Percentiles rank a stretch among this genome's conserved stretches.
Conservation (phyloP, 2,888 invertebrate species). For the Drosophila stalkeri region DNA sequence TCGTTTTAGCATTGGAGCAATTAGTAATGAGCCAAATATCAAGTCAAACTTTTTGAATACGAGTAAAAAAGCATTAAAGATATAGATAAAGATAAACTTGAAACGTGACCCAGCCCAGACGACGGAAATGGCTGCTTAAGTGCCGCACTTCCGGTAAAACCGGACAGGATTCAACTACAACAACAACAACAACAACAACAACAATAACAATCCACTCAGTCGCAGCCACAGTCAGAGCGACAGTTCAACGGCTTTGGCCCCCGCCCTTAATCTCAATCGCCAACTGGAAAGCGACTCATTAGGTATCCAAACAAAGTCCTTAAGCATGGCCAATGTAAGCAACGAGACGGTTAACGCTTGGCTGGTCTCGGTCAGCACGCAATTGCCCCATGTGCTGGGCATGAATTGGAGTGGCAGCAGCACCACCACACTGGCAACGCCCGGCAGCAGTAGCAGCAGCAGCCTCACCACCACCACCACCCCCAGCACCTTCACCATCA, state of each 20-base stretch:
- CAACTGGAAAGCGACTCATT: slow-evolving; percentile 25
- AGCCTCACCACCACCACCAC: slow-evolving; percentile 4
- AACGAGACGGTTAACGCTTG: slow-evolving; percentile 51
- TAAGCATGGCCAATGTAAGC: slow-evolving; percentile 58
- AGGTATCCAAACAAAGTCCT: slow-evolving; percentile 30
- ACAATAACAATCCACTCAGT: slow-evolving; percentile 11
- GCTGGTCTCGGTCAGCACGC: slow-evolving; percentile 52
- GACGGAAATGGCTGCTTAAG: slow-evolving; percentile 76
- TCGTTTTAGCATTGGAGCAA: slow-evolving; percentile 46
- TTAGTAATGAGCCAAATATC: slow-evolving; percentile 62
- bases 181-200: not conserved
- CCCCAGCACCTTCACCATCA: slow-evolving; percentile 19
- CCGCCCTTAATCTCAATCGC: slow-evolving; percentile 21
- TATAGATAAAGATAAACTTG: slow-evolving; percentile 52
- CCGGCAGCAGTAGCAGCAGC: slow-evolving; percentile 8
- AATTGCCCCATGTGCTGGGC: slow-evolving; percentile 53
- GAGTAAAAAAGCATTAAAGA: slow-evolving; percentile 36
- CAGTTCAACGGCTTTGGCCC: not conserved
- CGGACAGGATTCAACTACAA: slow-evolving; percentile 43
- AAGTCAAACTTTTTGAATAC: slow-evolving; percentile 54
- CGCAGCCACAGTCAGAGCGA: not conserved
- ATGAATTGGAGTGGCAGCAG: slow-evolving; percentile 46
- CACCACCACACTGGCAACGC: slow-evolving; percentile 43
- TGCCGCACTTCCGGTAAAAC: slow-evolving; percentile 69
- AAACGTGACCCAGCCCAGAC: slow-evolving; percentile 47